phyloP scores from a whole-genome alignment of 2,113 vertebrate genomes.

The Mesocricetus auratus region DNA sequence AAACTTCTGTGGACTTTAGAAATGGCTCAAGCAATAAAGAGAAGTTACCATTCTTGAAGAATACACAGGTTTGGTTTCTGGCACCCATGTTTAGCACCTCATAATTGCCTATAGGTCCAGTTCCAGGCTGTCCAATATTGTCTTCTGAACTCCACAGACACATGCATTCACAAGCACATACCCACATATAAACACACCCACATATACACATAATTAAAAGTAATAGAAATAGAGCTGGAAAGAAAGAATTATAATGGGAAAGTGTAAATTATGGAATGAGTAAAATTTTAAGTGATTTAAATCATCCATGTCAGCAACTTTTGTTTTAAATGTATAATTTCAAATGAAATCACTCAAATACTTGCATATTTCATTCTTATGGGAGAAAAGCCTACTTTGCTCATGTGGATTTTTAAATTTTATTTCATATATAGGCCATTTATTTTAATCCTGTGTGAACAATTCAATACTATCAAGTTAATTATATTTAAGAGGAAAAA shows the following conservation, averaged over 20 bases:
- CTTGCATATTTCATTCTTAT: conserved; percentile 54
- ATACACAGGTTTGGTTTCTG: not conserved
- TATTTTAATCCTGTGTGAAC: conserved; percentile 62
- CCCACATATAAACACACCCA: not conserved
- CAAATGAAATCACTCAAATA: conserved; percentile 52
- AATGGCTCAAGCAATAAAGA: not conserved
- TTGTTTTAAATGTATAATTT: conserved; percentile 40
- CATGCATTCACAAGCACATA: not conserved
- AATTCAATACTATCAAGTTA: conserved; percentile 56
- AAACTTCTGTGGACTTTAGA: not conserved
- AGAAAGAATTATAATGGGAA: conserved; percentile 29
- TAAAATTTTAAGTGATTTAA: conserved; percentile 50
- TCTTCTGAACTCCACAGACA: not conserved
- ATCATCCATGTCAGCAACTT: not conserved
- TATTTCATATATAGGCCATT: conserved; percentile 6
- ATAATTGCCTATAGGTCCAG: too few relatives aligned
- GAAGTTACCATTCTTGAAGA: too few relatives aligned
- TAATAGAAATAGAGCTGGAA: not conserved
- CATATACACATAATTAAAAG: not conserved
- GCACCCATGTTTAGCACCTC: not conserved
- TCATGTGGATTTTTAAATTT: conserved; percentile 59
- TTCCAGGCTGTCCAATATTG: not conserved
- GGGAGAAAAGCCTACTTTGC: not conserved
- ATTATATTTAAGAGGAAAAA: conserved; percentile 60
- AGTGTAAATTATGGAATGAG: conserved; percentile 50